Evolutionary conservation across 2,113 vertebrate species (phyloP).

Genomic region (Channa maculata): DNA sequence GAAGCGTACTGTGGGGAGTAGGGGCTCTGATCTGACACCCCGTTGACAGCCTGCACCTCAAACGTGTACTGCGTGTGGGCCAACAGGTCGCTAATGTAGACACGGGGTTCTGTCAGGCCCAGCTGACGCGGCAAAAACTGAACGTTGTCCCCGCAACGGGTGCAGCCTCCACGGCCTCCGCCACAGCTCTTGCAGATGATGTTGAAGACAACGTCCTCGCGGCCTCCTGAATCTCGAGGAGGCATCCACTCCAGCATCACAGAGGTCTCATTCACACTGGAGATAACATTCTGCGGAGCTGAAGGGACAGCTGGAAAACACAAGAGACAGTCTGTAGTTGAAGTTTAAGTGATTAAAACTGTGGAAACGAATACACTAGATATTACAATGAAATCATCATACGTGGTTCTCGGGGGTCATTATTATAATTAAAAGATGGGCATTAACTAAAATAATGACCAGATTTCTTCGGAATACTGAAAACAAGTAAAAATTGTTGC

Average conservation of each 20-base stretch:
- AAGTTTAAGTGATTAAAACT: not conserved
- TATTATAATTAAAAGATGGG: too few species aligned
- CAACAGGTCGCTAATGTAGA: conserved; percentile 96
- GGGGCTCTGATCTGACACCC: conserved; percentile 97
- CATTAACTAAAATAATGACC: too few species aligned
- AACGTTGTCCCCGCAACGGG: conserved; percentile 96
- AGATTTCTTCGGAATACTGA: too few species aligned
- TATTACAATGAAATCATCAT: too few species aligned
- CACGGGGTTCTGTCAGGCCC: conserved; percentile 90
- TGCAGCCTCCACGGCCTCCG: conserved; percentile 91
- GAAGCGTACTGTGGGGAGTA: conserved; percentile 95
- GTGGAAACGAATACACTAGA: too few species aligned
- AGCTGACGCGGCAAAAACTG: conserved; percentile 96
- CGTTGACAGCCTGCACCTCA: conserved; percentile 97
- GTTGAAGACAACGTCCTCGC: conserved; percentile 96
- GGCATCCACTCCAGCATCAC: conserved; percentile 95
- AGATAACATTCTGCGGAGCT: conserved; percentile 91
- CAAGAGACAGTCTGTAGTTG: not conserved
- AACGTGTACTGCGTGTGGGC: conserved; percentile 99
- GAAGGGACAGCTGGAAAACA: conserved; percentile 90
- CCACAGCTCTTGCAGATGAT: conserved; percentile 99
- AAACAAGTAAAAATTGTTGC: too few species aligned
- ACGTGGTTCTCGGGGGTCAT: too few species aligned
- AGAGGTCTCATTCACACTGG: conserved; percentile 96
- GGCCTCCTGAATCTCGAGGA: conserved; percentile 90